Evolutionary conservation across 2,888 invertebrate genomes (phyloP).

Genomic region (Creontiades dilutus): DNA sequence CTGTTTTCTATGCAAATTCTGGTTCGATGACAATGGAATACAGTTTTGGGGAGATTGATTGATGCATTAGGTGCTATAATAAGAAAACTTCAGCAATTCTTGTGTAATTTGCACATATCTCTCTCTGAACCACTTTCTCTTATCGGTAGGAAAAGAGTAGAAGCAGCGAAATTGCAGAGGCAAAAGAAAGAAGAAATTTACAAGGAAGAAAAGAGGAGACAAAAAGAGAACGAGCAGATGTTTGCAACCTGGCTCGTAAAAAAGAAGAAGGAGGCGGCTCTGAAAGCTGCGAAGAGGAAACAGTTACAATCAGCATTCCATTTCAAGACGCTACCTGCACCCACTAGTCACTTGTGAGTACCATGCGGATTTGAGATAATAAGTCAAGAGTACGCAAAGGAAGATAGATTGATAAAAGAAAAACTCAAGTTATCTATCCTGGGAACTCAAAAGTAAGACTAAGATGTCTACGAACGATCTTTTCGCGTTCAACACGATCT

Average conservation of each 20-base stretch:
- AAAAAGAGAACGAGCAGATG: conserved; percentile 76
- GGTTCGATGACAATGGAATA: not conserved
- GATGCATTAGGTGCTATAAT: too few species aligned
- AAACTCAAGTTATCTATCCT: too few species aligned
- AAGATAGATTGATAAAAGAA: too few species aligned
- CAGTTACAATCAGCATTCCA: conserved; percentile 69
- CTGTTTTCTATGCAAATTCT: too few species aligned
- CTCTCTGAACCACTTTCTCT: not conserved
- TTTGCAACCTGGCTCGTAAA: conserved; percentile 76
- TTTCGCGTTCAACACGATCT: too few species aligned
- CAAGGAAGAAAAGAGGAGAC: conserved; percentile 75
- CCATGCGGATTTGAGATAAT: not conserved
- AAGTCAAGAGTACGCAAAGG: not conserved
- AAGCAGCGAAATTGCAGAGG: conserved; percentile 71
- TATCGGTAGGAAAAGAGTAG: conserved; percentile 73
- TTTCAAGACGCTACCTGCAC: conserved; percentile 75
- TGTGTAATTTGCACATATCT: too few species aligned
- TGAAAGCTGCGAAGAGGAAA: conserved; percentile 73
- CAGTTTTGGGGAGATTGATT: too few species aligned
- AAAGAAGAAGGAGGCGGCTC: conserved; percentile 75
- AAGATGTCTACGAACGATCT: too few species aligned
- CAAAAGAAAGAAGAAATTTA: conserved; percentile 74
- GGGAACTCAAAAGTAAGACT: too few species aligned
- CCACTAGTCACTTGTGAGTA: conserved; percentile 74
- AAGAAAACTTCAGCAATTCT: too few species aligned